Conservation (phyloP, 2,113 vertebrate genomes). For the Siniperca chuatsi region DNA sequence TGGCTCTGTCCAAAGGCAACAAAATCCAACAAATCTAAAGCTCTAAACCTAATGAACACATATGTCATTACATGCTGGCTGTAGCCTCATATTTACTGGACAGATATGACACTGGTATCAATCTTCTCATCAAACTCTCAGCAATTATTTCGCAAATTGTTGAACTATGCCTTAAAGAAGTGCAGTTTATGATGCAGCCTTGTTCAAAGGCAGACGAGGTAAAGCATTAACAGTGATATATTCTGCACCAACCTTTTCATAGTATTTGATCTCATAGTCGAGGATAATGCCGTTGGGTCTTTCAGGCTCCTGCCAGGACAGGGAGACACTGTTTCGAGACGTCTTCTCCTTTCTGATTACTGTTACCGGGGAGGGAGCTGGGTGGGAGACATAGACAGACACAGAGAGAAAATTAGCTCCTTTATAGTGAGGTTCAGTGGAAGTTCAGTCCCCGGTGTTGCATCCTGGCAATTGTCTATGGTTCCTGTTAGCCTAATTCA, state of each 20-base stretch:
- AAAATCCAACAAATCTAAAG: neutral
- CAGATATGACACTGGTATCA: neutral
- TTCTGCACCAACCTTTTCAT: conserved; percentile 93
- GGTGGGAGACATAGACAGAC: conserved; percentile 39
- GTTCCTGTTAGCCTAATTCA: conserved; percentile 76
- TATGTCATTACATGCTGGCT: neutral
- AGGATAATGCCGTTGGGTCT: conserved; percentile 98
- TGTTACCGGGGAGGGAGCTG: conserved; percentile 94
- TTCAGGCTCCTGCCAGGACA: conserved; percentile 97
- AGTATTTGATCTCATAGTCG: conserved; percentile 99
- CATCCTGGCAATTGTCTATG: conserved; percentile 73
- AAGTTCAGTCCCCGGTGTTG: conserved; percentile 76
- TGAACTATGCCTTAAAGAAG: neutral
- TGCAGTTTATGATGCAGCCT: neutral
- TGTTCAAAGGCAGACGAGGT: neutral
- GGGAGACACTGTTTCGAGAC: conserved; percentile 93
- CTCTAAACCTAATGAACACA: neutral
- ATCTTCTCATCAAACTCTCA: neutral
- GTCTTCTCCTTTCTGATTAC: conserved; percentile 94
- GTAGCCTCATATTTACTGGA: neutral
- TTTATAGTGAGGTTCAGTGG: conserved; percentile 72
- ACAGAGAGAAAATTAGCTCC: conserved; percentile 34
- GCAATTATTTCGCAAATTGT: neutral
- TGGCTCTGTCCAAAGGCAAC: neutral
- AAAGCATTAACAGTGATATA: neutral